Conservation (phyloP, 2,113 vertebrate genomes). For the Cyphotilapia sp. region DNA sequence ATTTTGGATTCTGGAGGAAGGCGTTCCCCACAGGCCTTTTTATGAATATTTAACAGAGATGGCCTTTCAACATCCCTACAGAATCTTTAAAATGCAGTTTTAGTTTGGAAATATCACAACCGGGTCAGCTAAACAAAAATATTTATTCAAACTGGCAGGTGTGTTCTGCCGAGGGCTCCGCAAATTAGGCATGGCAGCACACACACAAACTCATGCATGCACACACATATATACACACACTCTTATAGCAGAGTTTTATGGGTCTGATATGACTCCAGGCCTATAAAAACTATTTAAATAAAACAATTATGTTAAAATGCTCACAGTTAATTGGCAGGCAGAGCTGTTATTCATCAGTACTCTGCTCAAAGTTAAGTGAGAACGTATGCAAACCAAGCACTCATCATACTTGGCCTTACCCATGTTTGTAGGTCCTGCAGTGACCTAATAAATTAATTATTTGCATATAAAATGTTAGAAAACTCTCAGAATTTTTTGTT, state of each 20-base stretch:
- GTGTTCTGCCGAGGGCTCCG: rapidly evolving
- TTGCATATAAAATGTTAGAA: not conserved
- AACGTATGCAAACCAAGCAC: not conserved
- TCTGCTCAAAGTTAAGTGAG: not conserved
- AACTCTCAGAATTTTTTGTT: not conserved
- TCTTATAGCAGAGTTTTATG: not conserved
- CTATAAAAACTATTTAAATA: not conserved
- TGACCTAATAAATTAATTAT: not conserved
- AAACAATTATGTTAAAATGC: not conserved
- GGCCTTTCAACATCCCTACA: not conserved
- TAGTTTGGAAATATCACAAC: not conserved
- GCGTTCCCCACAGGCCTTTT: conserved; percentile 1
- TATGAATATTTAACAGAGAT: conserved; percentile 44
- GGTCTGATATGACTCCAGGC: not conserved
- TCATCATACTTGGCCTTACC: not conserved
- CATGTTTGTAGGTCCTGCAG: not conserved
- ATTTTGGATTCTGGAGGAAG: conserved; percentile 29
- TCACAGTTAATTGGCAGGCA: not conserved
- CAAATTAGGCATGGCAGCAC: not conserved
- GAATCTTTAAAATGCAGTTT: not conserved
- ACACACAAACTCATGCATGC: not conserved
- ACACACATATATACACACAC: not conserved
- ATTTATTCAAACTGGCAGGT: not conserved
- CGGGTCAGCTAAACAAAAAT: not conserved
- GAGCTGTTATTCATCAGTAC: not conserved